A percentile compares a stretch with the other conserved stretches of the same genome.
These are phyloP conservation scores for Hoplostethus atlanticus DNA, from an alignment of 2,797 vertebrate genomes.

Conservation along the genomic window DNA sequence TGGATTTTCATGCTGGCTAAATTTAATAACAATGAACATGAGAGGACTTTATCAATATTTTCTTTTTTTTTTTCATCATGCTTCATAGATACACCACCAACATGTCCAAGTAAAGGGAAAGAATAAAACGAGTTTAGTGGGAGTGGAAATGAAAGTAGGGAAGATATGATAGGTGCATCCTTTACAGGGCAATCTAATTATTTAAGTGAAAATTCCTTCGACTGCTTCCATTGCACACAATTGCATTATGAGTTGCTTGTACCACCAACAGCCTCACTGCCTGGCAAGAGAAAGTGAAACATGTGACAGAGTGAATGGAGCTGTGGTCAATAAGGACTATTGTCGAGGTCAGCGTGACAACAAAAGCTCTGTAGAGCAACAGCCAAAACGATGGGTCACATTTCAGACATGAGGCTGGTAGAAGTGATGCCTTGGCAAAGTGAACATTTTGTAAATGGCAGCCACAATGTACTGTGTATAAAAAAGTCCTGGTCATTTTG, in stretches of 20 bases:
- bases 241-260: conserved; percentile 19
- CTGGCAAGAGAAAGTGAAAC: conserved; percentile 62
- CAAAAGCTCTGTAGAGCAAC: conserved; percentile 45
- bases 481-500: background rate
- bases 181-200: background rate
- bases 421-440: conserved; percentile 6
- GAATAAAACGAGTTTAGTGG: background rate
- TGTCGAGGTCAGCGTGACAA: conserved; percentile 68
- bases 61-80: background rate
- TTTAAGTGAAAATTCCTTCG: background rate
- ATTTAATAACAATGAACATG: too few species aligned
- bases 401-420: conserved; percentile 21
- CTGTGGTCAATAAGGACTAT: conserved; percentile 64
- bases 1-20: too few species aligned
- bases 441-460: conserved; percentile 5
- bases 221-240: background rate
- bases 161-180: background rate
- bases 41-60: too few species aligned
- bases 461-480: background rate
- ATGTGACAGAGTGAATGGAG: conserved; percentile 72
- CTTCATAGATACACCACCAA: background rate
- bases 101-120: background rate
- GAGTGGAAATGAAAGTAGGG: background rate
- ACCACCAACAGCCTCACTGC: conserved; percentile 56
- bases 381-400: conserved; percentile 28